Percentiles rank a stretch among this genome's conserved stretches.
Conservation (phyloP, 2,113 vertebrate genomes). For the Myotis yumanensis region DNA sequence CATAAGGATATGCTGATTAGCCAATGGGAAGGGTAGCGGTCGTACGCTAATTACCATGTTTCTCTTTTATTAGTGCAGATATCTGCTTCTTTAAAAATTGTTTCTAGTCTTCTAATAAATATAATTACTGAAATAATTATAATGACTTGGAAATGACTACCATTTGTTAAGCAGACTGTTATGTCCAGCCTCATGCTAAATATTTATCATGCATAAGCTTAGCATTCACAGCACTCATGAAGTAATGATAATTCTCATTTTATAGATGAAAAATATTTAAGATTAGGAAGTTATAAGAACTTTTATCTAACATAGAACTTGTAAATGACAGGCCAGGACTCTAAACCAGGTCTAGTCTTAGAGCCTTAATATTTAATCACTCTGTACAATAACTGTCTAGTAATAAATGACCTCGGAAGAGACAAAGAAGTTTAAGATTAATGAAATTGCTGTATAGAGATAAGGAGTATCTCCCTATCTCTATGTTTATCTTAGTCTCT, state of each 20-base stretch:
- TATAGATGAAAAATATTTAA: neutral
- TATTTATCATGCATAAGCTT: neutral
- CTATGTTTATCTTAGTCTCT: neutral
- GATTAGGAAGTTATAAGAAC: neutral
- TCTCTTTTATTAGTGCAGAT: too few relatives aligned
- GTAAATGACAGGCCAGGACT: neutral
- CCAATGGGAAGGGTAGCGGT: too few relatives aligned
- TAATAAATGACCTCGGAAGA: neutral
- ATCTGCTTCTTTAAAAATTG: neutral
- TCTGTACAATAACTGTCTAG: neutral
- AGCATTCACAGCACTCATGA: neutral
- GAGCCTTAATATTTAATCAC: neutral
- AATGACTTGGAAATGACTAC: neutral
- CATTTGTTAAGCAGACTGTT: neutral
- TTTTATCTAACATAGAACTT: neutral
- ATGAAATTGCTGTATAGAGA: neutral
- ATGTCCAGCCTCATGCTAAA: neutral
- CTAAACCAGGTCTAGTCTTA: neutral
- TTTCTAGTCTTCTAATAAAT: neutral
- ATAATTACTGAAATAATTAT: neutral
- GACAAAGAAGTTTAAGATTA: neutral
- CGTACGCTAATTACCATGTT: too few relatives aligned
- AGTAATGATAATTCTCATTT: neutral
- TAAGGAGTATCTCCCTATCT: neutral
- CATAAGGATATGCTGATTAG: too few relatives aligned